A percentile compares a stretch with the other conserved stretches of the same genome.
Conservation (phyloP, 2,888 invertebrate species). For the Ophraella communa region DNA sequence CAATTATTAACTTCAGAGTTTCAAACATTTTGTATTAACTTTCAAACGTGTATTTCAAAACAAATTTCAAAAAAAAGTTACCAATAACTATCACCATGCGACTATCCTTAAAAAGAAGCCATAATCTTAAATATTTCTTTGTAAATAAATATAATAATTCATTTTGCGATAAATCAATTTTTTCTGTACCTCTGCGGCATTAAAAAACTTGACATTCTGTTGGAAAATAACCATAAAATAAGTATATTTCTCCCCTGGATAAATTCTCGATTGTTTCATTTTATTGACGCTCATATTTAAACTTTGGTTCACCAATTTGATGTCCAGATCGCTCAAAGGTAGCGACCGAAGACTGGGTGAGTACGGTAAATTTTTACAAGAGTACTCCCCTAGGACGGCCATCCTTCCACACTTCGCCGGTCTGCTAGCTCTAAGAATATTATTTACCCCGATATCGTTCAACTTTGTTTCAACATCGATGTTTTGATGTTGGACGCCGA, state of each 20-base stretch:
- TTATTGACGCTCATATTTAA: slow-evolving; percentile 45
- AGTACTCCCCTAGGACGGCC: slow-evolving; percentile 46
- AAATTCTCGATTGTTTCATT: slow-evolving; percentile 39
- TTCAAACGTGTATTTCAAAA: background rate
- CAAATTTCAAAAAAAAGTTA: background rate
- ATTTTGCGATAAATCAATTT: background rate
- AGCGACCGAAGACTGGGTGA: slow-evolving; percentile 47
- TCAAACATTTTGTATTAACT: background rate
- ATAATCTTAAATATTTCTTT: background rate
- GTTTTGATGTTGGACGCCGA: slow-evolving; percentile 42
- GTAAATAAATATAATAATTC: slow-evolving; percentile 15
- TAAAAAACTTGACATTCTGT: background rate
- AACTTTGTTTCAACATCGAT: slow-evolving; percentile 40
- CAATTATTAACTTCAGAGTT: no score
- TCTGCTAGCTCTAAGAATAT: slow-evolving; percentile 46
- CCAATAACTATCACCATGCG: background rate
- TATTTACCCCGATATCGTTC: slow-evolving; percentile 46
- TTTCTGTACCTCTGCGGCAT: background rate
- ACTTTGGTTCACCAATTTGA: slow-evolving; percentile 45
- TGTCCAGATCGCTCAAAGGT: slow-evolving; percentile 45
- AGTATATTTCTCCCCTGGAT: no score
- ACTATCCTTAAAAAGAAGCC: background rate
- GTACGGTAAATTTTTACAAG: slow-evolving; percentile 46
- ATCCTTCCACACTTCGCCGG: slow-evolving; percentile 50
- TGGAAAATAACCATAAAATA: slow-evolving; percentile 6